These are phyloP conservation scores for Mesodorylaimus sp. DNA, from an alignment of 2,888 invertebrate species.

Conservation along the genomic window DNA sequence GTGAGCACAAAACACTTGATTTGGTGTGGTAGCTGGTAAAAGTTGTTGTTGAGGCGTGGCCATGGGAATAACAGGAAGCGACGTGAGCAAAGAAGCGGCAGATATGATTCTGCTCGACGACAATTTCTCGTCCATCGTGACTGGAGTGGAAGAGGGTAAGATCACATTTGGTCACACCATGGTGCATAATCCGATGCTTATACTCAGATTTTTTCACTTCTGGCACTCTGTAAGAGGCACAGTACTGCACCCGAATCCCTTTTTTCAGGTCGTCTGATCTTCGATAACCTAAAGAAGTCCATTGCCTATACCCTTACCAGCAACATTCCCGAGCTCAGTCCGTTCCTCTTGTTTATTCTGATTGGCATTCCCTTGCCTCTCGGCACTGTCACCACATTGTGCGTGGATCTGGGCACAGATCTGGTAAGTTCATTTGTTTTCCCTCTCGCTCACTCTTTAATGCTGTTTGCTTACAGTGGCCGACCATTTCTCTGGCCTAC, in stretches of 20 bases:
- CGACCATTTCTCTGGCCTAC: slow-evolving; percentile 51
- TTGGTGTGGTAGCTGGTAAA: no score
- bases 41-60: slow-evolving; percentile 33
- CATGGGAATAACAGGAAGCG: slow-evolving; percentile 36
- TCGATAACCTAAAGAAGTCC: slow-evolving; percentile 41
- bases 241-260: no score
- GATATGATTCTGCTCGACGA: slow-evolving; percentile 37
- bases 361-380: slow-evolving; percentile 36
- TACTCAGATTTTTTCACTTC: no score
- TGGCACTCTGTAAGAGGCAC: no score
- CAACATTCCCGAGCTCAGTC: slow-evolving; percentile 40
- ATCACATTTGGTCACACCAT: no score
- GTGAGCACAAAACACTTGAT: slow-evolving; percentile 24
- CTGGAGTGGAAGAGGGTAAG: slow-evolving; percentile 35
- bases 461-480: slow-evolving; percentile 41
- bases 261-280: slow-evolving; percentile 36
- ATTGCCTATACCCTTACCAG: slow-evolving; percentile 40
- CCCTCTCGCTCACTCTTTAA: slow-evolving; percentile 28
- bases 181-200: no score
- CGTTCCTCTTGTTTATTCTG: slow-evolving; percentile 37
- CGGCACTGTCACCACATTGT: slow-evolving; percentile 37
- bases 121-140: slow-evolving; percentile 37
- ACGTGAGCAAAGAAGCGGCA: slow-evolving; percentile 36
- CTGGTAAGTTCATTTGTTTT: slow-evolving; percentile 30
- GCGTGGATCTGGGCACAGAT: slow-evolving; percentile 38